Evolutionary conservation across 2,888 invertebrate genomes (phyloP), one percentile per base, ranked within the genome.

Genomic region (Crepidodera aurea): DNA sequence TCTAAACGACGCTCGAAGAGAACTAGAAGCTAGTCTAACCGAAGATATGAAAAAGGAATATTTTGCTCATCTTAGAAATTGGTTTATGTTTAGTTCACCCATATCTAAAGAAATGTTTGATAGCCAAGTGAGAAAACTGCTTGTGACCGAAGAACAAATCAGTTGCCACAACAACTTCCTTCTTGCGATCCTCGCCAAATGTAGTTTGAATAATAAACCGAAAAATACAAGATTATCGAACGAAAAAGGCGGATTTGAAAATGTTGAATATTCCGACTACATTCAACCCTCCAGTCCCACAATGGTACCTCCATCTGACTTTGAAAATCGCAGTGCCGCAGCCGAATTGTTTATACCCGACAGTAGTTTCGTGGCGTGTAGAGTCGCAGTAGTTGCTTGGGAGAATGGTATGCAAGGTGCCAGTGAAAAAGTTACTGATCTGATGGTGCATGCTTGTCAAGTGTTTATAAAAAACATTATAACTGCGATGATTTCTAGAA

Each of bases 341-440:
- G 85, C 92, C 78, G 94, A 94, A 79, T 82, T 92, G 60, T 90
- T 92, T 73, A 81, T 96, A 63, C 96, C 96, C 0, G 95, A 95
- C 78, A 87, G 89, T 66, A 90, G 91, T 0, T 88, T 95, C 74
- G 88, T 96, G 3, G 85, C 92, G 65, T 93, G 94, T 0, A 84
- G 94, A 62, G 87, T 96, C 71, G 87, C 94, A 80, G 85, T 96
- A 7, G 90, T 91, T 2, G 94, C 94, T 4, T 96, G 95, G 95
- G 94, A 96, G 75, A 87, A 88, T 50, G 94, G 93, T 0, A 84
- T 96, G 39, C 90, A 93, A 69, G 92, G 93, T 5, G 92, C 92
- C 2, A 92, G 94, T 65, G 92, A 93, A 73, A 88, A 86, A 66
- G 92, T 93, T 2, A 91, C 93, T 0, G 91, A 92, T 65, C 83